These are phyloP conservation scores for Leguminivora glycinivorella DNA, from an alignment of 1,140 invertebrate species.

Conservation along the genomic window DNA sequence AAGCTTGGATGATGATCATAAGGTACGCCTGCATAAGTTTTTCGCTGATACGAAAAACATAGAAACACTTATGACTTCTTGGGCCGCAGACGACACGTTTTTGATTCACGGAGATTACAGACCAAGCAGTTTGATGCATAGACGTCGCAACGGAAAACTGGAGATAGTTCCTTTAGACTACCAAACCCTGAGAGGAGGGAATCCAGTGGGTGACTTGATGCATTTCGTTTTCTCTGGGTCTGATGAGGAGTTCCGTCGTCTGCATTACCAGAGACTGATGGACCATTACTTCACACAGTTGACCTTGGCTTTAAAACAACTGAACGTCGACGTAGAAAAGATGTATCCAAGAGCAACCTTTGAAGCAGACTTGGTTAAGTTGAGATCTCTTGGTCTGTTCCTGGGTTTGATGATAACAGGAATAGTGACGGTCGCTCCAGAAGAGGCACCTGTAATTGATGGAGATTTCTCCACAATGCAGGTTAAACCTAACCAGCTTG, in stretches of 20 bases:
- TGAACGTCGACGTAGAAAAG: slow-evolving; percentile 37
- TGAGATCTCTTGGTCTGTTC: neutral
- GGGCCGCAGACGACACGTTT: neutral
- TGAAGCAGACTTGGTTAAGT: slow-evolving; percentile 46
- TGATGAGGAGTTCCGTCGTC: slow-evolving; percentile 61
- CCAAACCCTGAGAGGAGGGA: slow-evolving; percentile 75
- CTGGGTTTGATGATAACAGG: neutral
- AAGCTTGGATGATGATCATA: neutral
- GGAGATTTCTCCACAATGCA: neutral
- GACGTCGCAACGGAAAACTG: slow-evolving; percentile 39
- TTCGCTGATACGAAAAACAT: neutral
- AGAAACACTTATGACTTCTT: neutral
- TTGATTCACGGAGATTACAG: slow-evolving; percentile 60
- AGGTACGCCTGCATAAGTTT: neutral
- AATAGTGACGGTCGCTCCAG: neutral
- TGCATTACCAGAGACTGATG: slow-evolving; percentile 71
- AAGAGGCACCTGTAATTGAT: neutral
- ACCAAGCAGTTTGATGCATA: slow-evolving; percentile 58
- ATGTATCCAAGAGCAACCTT: slow-evolving; percentile 53
- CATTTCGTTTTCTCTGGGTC: slow-evolving; percentile 79
- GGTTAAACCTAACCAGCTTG: neutral
- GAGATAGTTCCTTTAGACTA: slow-evolving; percentile 76
- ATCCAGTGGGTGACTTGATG: slow-evolving; percentile 75
- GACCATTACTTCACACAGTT: slow-evolving; percentile 68
- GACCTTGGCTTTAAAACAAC: slow-evolving; percentile 25